phyloP scores from a whole-genome alignment of 2,113 vertebrate species.

The Oenanthe oenanthe region DNA sequence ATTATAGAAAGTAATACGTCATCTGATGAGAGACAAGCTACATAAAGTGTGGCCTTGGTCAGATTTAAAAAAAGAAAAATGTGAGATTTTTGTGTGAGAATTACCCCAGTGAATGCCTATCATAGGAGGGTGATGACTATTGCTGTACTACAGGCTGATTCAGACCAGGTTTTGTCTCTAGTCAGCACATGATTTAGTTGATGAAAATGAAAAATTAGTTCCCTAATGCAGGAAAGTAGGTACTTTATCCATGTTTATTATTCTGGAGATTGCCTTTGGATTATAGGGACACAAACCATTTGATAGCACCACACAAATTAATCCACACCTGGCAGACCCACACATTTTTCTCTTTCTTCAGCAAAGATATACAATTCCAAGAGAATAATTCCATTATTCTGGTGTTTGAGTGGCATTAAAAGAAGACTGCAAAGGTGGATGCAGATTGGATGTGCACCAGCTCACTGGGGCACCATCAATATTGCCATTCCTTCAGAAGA shows the following conservation, averaged over 20 bases:
- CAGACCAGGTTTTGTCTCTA: not conserved
- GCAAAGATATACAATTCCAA: constrained; percentile 72
- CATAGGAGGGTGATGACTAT: not conserved
- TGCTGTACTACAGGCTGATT: not conserved
- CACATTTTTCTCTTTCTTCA: constrained; percentile 79
- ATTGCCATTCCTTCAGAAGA: constrained; percentile 74
- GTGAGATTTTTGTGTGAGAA: not conserved
- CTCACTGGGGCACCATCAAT: constrained; percentile 79
- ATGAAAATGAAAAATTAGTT: not conserved
- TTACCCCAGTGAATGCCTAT: not conserved
- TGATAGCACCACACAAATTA: not conserved
- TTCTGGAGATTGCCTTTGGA: not conserved
- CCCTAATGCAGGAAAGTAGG: not conserved
- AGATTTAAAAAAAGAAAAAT: not conserved
- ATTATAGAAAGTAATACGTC: not conserved
- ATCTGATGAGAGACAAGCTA: not conserved
- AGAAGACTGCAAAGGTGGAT: constrained; percentile 74
- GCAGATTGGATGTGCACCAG: constrained; percentile 71
- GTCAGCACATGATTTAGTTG: not conserved
- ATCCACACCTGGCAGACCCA: constrained; percentile 77
- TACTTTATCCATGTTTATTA: not conserved
- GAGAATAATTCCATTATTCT: constrained; percentile 75
- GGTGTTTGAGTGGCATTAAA: constrained; percentile 75
- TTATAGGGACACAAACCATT: not conserved
- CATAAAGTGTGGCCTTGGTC: not conserved